Evolutionary conservation across 1,140 invertebrate species (phyloP).

Genomic region (Macrocentrus cingulum): DNA sequence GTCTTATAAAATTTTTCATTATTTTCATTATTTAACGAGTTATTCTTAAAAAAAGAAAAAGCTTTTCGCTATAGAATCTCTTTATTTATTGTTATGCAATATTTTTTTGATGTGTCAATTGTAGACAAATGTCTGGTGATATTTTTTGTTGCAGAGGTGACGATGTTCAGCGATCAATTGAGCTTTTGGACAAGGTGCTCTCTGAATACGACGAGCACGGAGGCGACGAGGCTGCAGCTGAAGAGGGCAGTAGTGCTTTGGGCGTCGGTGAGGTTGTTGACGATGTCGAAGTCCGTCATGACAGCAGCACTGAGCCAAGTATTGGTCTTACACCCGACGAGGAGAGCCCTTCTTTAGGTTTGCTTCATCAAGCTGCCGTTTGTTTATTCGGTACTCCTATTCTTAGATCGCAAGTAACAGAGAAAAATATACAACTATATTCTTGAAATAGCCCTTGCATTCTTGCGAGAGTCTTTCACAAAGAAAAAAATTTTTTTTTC

Average conservation of each 20-base stretch:
- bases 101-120: neutral
- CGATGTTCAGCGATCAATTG: constrained; percentile 80
- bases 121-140: neutral
- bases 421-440: neutral
- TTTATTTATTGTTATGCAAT: no score
- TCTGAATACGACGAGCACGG: constrained; percentile 83
- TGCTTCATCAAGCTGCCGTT: constrained; percentile 6
- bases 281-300: constrained; percentile 51
- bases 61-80: no score
- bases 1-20: no score
- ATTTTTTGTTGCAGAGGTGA: constrained; percentile 68
- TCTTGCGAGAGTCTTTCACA: no score
- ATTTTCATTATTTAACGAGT: no score
- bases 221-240: constrained; percentile 34
- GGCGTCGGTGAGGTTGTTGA: constrained; percentile 47
- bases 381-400: constrained; percentile 22
- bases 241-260: constrained; percentile 36
- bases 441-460: neutral
- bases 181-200: constrained; percentile 81
- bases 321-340: constrained; percentile 64
- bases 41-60: no score
- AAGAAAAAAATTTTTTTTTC: no score
- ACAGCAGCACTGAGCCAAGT: constrained; percentile 58
- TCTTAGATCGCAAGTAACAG: neutral
- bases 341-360: constrained; percentile 71